These are phyloP conservation scores for Meta bourneti DNA, from an alignment of 2,888 invertebrate genomes.

Conservation along the genomic window DNA sequence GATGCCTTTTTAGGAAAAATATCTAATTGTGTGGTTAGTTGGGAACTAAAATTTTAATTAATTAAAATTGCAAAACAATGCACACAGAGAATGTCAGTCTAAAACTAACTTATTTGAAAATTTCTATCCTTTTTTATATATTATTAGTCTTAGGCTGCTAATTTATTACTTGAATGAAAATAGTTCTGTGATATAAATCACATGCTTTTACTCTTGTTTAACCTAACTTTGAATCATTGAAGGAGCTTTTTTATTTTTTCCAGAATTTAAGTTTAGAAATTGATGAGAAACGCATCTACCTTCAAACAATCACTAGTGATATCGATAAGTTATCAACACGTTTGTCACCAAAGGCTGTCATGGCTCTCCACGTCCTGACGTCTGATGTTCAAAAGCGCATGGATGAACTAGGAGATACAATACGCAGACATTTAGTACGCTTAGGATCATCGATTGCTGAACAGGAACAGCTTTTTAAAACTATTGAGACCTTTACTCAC, in stretches of 20 bases:
- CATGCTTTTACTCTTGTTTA: too few relatives aligned
- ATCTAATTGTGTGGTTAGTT: too few relatives aligned
- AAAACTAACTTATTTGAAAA: too few relatives aligned
- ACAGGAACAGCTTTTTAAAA: constrained; percentile 86
- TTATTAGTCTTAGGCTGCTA: too few relatives aligned
- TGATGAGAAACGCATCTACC: constrained; percentile 50
- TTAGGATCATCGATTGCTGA: constrained; percentile 86
- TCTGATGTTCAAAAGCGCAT: constrained; percentile 71
- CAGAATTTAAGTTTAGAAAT: constrained; percentile 60
- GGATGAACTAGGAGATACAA: constrained; percentile 61
- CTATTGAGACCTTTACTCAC: constrained; percentile 62
- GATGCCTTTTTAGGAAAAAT: too few relatives aligned
- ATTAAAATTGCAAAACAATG: too few relatives aligned
- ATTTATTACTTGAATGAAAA: too few relatives aligned
- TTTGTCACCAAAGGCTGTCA: constrained; percentile 73
- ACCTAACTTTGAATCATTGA: too few relatives aligned
- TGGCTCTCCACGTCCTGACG: constrained; percentile 62
- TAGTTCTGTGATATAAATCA: too few relatives aligned
- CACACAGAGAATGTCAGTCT: too few relatives aligned
- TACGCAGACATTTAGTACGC: constrained; percentile 48
- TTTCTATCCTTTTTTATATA: too few relatives aligned
- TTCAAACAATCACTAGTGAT: constrained; percentile 57
- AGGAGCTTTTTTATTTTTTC: not conserved
- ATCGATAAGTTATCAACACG: constrained; percentile 60
- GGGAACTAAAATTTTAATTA: too few relatives aligned